Base-by-base conservation (phyloP, 1,140 invertebrate species). In the Trachymyrmex cornetzi region DNA sequence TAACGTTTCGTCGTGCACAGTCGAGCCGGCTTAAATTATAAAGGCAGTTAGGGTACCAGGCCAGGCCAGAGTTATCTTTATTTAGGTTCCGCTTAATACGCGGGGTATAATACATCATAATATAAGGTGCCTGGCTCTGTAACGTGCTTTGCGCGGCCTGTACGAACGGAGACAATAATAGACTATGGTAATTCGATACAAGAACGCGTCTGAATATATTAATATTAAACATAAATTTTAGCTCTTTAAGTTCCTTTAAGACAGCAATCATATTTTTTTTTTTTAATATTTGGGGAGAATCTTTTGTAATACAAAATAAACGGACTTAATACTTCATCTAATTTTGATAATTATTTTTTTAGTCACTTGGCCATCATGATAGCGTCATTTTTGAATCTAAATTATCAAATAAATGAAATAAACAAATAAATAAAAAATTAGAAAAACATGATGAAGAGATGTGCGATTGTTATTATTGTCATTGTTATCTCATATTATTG, bases 71-170 rank as follows among this genome's bases (percentile, higher is more conserved):
- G 57, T 66, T 88, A 90, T 90, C 89, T 89, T 90, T 90, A 74
- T 89, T 90, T 84, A 87, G 77, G 57, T 79, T 16, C 34, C 57
- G 74, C 59, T 90, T 89, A 89, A 89, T 87, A 87, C 77, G 59
- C 85, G 63, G 34, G 86, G 34, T 30, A 67, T 80, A 71, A 89
- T 89, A 87, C 77, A 90, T 89, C 89, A 87, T 89, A 90, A 90
- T 89, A 87, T 82, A 89, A 86, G 59, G 82, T 61, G 69, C 34
- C 44, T 63, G 66, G 66, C 27, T 48, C 34, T 24, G 66, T 69
- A 69, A 69, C 38, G 44, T 44, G 19, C n/a, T 67, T 80, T 66
- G 72, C 61, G 59, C 50, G 34, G 22, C 55, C 53, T 44, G 48
- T 55, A 87, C 67, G 59, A 89, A 85, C 55, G 69, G 63, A 87